Conservation (phyloP, 2,797 vertebrate species). For the Acestrorhynchus altus region DNA sequence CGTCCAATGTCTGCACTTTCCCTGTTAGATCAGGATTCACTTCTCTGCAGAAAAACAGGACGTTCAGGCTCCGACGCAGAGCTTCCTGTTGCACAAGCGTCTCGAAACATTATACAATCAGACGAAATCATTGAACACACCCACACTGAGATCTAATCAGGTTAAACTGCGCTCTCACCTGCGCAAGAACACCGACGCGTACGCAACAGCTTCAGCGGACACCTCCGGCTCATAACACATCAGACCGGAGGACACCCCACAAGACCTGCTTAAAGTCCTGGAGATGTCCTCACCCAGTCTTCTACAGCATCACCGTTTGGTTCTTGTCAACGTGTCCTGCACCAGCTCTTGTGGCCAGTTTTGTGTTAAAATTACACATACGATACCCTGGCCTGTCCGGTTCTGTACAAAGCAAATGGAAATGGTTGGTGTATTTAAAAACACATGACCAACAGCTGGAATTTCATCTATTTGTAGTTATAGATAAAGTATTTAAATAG, state of each 20-base stretch:
- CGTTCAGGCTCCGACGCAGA: slow-evolving; percentile 62
- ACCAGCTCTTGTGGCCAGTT: too few relatives aligned
- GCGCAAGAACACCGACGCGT: slow-evolving; percentile 32
- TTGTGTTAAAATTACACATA: too few relatives aligned
- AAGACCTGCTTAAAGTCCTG: too few relatives aligned
- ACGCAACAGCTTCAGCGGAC: neutral
- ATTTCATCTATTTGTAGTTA: too few relatives aligned
- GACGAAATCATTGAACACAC: slow-evolving; percentile 66
- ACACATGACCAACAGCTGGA: too few relatives aligned
- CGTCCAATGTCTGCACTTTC: slow-evolving; percentile 2
- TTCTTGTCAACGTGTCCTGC: too few relatives aligned
- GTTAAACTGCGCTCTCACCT: slow-evolving; percentile 61
- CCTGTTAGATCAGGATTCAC: slow-evolving; percentile 9
- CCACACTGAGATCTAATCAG: slow-evolving; percentile 62
- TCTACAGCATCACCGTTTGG: too few relatives aligned
- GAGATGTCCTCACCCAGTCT: too few relatives aligned
- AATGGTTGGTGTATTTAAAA: too few relatives aligned
- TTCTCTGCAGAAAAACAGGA: slow-evolving; percentile 55
- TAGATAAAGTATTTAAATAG: too few relatives aligned
- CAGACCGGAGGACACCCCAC: neutral
- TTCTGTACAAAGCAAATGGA: too few relatives aligned
- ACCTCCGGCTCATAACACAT: neutral
- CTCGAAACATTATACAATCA: slow-evolving; percentile 39
- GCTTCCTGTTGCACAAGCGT: slow-evolving; percentile 62
- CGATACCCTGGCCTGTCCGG: too few relatives aligned